A percentile compares a stretch with the other conserved stretches of the same genome.
Evolutionary conservation across 2,113 vertebrate species (phyloP).

Genomic region (Crotalus viridis): DNA sequence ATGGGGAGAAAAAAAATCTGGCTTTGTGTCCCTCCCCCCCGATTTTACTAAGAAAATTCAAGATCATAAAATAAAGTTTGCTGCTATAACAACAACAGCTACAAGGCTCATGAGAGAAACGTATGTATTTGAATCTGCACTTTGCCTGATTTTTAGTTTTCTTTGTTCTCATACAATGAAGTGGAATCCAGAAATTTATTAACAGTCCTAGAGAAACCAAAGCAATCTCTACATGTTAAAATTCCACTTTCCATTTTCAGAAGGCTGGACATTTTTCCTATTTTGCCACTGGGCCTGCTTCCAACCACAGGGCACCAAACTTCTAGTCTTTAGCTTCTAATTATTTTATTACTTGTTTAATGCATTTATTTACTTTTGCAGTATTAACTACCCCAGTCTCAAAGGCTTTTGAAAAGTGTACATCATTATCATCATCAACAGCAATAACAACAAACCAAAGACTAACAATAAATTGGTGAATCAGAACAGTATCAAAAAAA

Average conservation of each 20-base stretch:
- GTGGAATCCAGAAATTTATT: neutral
- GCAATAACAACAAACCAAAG: neutral
- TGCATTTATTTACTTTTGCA: neutral
- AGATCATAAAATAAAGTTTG: neutral
- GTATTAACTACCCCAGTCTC: neutral
- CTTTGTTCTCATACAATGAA: neutral
- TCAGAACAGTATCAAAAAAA: neutral
- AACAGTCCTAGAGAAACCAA: neutral
- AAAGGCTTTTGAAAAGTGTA: neutral
- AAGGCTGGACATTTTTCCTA: neutral
- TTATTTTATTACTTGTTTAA: neutral
- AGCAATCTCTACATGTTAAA: neutral
- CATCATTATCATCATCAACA: neutral
- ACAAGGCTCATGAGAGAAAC: neutral
- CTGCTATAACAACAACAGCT: neutral
- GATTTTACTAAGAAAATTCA: neutral
- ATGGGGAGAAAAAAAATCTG: neutral
- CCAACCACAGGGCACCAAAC: neutral
- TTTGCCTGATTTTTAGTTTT: neutral
- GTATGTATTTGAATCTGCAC: neutral
- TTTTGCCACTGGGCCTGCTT: neutral
- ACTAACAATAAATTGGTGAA: neutral
- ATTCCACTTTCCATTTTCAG: neutral
- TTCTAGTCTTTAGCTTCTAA: neutral
- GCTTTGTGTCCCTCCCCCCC: accelerated